phyloP scores from a whole-genome alignment of 2,797 vertebrate genomes.

The Amblyopsis hoosieri region DNA sequence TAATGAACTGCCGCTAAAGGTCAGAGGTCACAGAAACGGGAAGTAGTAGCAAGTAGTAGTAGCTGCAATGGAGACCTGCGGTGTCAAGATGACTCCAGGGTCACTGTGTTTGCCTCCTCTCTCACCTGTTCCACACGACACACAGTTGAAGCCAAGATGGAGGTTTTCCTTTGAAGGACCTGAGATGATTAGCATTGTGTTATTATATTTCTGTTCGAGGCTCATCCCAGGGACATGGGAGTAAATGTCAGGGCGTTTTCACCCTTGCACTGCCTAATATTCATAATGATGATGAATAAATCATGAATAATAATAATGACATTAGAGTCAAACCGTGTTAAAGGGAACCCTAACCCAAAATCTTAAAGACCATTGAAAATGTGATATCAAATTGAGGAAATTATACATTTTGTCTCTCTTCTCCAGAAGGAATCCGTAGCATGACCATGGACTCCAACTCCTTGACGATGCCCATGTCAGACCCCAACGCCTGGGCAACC shows the following conservation, averaged over 20 bases:
- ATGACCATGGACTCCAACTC: slow-evolving; percentile 87
- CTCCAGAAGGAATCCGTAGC: slow-evolving; percentile 84
- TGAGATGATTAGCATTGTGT: neutral
- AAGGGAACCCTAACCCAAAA: no score
- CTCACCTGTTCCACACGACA: slow-evolving; percentile 12
- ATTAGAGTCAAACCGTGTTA: no score
- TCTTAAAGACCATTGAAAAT: no score
- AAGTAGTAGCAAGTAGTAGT: slow-evolving; percentile 26
- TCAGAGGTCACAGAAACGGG: slow-evolving; percentile 24
- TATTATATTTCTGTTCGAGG: slow-evolving; percentile 6
- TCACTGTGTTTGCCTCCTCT: slow-evolving; percentile 23
- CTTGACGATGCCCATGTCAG: slow-evolving; percentile 90
- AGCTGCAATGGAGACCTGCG: slow-evolving; percentile 18
- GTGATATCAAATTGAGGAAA: neutral
- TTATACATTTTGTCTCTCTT: slow-evolving; percentile 36
- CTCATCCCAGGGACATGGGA: slow-evolving; percentile 8
- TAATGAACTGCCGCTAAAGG: neutral
- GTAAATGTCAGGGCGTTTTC: neutral
- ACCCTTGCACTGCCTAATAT: neutral
- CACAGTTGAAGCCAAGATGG: slow-evolving; percentile 17
- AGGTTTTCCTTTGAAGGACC: neutral
- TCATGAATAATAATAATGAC: neutral
- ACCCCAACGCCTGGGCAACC: slow-evolving; percentile 90
- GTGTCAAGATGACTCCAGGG: slow-evolving; percentile 37
- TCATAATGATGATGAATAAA: neutral